Conservation (phyloP, 2,888 invertebrate genomes). For the Metalampra italica region DNA sequence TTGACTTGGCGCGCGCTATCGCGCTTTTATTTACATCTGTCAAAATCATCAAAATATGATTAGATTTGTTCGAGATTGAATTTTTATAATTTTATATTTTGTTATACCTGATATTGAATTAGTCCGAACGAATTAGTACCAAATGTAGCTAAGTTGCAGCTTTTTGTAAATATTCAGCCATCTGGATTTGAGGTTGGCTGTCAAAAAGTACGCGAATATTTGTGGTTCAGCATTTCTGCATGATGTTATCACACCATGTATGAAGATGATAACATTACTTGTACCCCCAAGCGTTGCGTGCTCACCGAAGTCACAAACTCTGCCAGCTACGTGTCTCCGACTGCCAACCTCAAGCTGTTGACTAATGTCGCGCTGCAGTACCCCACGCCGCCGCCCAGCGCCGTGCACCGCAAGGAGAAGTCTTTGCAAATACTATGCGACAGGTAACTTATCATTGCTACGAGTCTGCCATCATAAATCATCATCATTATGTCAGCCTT, state of each 20-base stretch:
- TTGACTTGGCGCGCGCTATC: no score
- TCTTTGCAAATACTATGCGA: slow-evolving; percentile 80
- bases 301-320: slow-evolving; percentile 78
- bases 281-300: slow-evolving; percentile 74
- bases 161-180: slow-evolving; percentile 32
- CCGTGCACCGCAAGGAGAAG: slow-evolving; percentile 77
- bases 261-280: slow-evolving; percentile 73
- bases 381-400: slow-evolving; percentile 72
- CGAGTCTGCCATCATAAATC: no score
- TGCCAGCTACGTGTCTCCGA: slow-evolving; percentile 79
- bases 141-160: no score
- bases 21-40: no score
- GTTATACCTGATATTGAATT: no score
- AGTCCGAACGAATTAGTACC: no score
- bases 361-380: slow-evolving; percentile 80
- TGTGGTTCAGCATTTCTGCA: slow-evolving; percentile 55
- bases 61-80: no score
- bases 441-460: slow-evolving; percentile 53
- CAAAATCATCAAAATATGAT: no score
- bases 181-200: slow-evolving; percentile 51
- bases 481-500: no score
- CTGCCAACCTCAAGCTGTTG: slow-evolving; percentile 82
- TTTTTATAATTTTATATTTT: no score
- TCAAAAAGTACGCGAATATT: slow-evolving; percentile 73
- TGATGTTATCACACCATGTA: slow-evolving; percentile 74